Base-by-base conservation (phyloP, 2,888 invertebrate species). In the Torymus texanus region DNA sequence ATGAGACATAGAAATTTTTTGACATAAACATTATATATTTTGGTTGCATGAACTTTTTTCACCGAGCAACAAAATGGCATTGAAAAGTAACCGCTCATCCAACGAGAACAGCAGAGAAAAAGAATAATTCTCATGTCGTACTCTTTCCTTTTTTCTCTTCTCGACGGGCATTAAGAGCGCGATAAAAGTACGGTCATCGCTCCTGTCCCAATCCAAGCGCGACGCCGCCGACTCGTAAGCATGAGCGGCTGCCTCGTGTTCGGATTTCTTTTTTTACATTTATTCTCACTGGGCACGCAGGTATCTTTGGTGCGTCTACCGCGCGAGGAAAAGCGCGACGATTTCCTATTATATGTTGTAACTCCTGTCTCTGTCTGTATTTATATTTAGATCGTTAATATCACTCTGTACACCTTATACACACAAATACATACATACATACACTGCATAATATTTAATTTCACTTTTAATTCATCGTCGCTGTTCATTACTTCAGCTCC, bases 221-320 rank as follows among this genome's bases (percentile, higher is more conserved):
- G 73, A 75, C 10, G 14, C 68, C 50, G 59, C 13, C 14, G 62
- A 70, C 16, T 29, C 18, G 41, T 1, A 53, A 50, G 53, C 8
- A 2, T 14, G 59, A 53, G 1, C 41, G 12, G 41, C 55, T 53
- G 62, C 29, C 2, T 65, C 65, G 65, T 62, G 58, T 65, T 77
- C 29, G 61, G 67, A 77, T 81, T 61, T 70, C 62, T 68, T 41
- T 71, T 72, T 8, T 62, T 72, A 74, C 77, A 79, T 86, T 85
- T 41, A 41, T 86, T 86, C 87, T 86, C 87, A 89, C 85, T 87
- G 89, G 88, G 87, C 86, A 87, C 86, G 86, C 88, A 89, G 88
- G 88, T 87, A 88, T 88, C 88, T 88, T 88, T 86, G 87, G 85
- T 82, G 41, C 41, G 41, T 56, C 61, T 79, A 65, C 75, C 3